A percentile compares a stretch with the other conserved stretches of the same genome.
Evolutionary conservation across 2,888 invertebrate genomes (phyloP).

Genomic region (Ormyrus thymus): DNA sequence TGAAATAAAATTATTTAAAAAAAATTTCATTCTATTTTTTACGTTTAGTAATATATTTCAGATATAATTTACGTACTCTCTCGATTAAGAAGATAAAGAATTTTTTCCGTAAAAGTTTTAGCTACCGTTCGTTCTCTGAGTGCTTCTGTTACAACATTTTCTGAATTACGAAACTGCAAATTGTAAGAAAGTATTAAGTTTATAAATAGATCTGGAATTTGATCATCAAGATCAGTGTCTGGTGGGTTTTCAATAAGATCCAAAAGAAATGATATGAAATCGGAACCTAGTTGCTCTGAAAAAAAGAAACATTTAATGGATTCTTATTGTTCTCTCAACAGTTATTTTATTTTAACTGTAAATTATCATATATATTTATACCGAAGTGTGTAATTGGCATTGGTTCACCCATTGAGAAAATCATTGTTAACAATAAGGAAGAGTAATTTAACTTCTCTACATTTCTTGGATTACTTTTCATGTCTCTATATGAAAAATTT

Average conservation of each 20-base stretch:
- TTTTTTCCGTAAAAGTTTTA: slow-evolving; percentile 93
- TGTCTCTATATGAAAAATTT: slow-evolving; percentile 77
- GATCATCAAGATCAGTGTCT: slow-evolving; percentile 88
- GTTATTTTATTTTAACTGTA: too few relatives aligned
- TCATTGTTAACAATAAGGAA: slow-evolving; percentile 88
- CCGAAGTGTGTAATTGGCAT: slow-evolving; percentile 93
- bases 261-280: slow-evolving; percentile 88
- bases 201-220: slow-evolving; percentile 89
- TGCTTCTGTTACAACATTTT: slow-evolving; percentile 84
- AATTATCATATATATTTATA: slow-evolving; percentile 68
- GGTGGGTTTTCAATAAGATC: slow-evolving; percentile 88
- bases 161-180: slow-evolving; percentile 84
- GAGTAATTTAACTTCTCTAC: slow-evolving; percentile 89
- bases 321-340: too few relatives aligned
- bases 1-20: slow-evolving; percentile 61
- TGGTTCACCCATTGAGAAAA: slow-evolving; percentile 92
- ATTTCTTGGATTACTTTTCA: slow-evolving; percentile 87
- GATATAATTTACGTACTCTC: slow-evolving; percentile 81
- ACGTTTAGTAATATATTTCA: not conserved
- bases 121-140: slow-evolving; percentile 83
- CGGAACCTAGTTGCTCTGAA: slow-evolving; percentile 88
- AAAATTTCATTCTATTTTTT: not conserved
- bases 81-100: slow-evolving; percentile 89
- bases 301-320: slow-evolving; percentile 55
- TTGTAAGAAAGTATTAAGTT: slow-evolving; percentile 92